Evolutionary conservation across 2,797 vertebrate genomes (phyloP), one percentile per base, ranked within the genome.

Genomic region (Acipenser transmontanus): DNA sequence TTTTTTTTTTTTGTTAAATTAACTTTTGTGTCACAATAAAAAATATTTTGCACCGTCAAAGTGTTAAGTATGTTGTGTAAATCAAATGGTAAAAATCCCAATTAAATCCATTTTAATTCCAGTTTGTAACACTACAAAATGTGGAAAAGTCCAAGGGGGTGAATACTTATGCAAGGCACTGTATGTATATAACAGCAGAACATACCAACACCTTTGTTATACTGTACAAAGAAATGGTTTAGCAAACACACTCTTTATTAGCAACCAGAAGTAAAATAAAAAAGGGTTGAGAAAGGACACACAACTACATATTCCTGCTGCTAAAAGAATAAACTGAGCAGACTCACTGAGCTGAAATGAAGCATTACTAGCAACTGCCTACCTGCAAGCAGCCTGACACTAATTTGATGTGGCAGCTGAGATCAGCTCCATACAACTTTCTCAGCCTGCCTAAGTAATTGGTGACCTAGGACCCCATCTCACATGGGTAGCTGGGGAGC

Each of bases 341-440:
- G 71, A 77, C 70, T 69, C 78, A 72, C 65, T 76, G 76, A 70
- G 69, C 1, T 6, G 75, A 76, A 82, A 74, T 17, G 74, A 85
- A 79, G 76, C 78, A 69, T 79, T 82, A 74, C 80, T 71, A 9
- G 34, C 66, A 66, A 74, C 13, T 63, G 71, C 69, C 82, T 90
- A 90, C 88, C 86, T 91, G 86, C 75, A 72, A 80, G 72, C 77
- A 73, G 68, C 62, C 71, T 91, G 89, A 93, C 66, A 72, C 52
- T 96, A 93, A 97, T 92, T 78, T 60, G 85, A 78, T 81, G 74
- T 87, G 94, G 88, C 94, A 95, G 91, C 88, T 73, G 77, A 89
- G 88, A 91, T 87, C 85, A 84, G 81, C 83, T 82, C 84, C 86
- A 84, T 74, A 81, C 85, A 87, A 87, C 85, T 88, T 91, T 91